Percentiles rank a stretch among this genome's conserved stretches.
These are phyloP conservation scores for Zeus faber DNA, from an alignment of 2,113 vertebrate species.

Conservation along the genomic window DNA sequence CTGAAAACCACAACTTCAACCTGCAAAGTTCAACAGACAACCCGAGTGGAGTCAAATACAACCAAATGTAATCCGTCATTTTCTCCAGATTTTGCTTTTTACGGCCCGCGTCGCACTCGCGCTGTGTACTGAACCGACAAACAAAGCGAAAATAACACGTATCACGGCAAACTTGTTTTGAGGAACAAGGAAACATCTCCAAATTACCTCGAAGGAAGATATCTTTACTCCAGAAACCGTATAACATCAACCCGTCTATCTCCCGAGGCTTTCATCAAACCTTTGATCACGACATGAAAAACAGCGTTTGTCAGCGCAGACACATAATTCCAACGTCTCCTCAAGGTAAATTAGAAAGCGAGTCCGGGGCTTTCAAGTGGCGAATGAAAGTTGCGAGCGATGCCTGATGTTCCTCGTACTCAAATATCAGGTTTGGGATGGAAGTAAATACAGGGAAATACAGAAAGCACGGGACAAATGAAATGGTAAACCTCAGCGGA, in stretches of 20 bases:
- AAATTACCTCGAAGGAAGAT: conserved; percentile 33
- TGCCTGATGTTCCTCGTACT: conserved; percentile 65
- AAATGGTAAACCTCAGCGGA: conserved; percentile 55
- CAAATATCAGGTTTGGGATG: conserved; percentile 46
- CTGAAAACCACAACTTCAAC: no score
- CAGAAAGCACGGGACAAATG: conserved; percentile 44
- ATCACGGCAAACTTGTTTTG: conserved; percentile 26
- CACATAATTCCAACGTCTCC: conserved; percentile 70
- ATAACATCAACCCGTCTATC: conserved; percentile 45
- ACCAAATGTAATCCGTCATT: no score
- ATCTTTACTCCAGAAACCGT: conserved; percentile 31
- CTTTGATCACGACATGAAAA: conserved; percentile 72
- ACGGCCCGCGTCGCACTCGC: no score
- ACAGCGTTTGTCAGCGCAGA: conserved; percentile 59
- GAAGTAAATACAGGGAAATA: conserved; percentile 62
- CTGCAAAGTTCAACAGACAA: no score
- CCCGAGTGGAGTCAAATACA: no score
- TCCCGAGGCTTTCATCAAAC: conserved; percentile 59
- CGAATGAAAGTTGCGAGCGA: conserved; percentile 73
- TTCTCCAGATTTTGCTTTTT: no score
- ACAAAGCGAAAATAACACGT: no score
- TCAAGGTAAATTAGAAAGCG: conserved; percentile 74
- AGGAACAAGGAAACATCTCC: conserved; percentile 40
- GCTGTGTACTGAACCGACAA: no score
- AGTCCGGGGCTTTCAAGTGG: conserved; percentile 78